Evolutionary conservation across 2,888 invertebrate species (phyloP).

Genomic region (Tromatobia lineatoria): DNA sequence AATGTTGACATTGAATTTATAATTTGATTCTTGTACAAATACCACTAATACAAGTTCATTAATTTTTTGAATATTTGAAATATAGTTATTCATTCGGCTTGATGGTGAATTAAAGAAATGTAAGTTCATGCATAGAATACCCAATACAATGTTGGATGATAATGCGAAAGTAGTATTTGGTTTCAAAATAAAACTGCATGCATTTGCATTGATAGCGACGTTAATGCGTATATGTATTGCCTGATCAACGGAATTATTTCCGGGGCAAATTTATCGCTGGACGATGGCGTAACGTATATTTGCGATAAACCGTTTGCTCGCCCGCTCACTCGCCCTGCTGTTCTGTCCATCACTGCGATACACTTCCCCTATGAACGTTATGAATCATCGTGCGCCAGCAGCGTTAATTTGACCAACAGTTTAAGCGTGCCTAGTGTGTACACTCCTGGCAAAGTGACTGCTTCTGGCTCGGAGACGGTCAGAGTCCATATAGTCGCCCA

Average conservation of each 20-base stretch:
- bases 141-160: not conserved
- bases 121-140: not conserved
- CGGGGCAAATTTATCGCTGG: conserved; percentile 28
- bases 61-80: not conserved
- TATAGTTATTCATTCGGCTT: not conserved
- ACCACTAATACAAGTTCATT: too few species aligned
- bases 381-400: conserved; percentile 34
- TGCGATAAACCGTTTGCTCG: conserved; percentile 13
- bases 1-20: too few species aligned
- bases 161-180: not conserved
- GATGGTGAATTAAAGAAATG: not conserved
- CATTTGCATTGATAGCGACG: not conserved
- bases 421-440: conserved; percentile 6
- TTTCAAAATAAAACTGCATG: not conserved
- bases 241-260: conserved; percentile 22
- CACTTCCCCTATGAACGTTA: not conserved
- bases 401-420: conserved; percentile 26
- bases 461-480: not conserved
- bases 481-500: not conserved
- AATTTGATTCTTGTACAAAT: too few species aligned
- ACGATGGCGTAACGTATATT: conserved; percentile 8
- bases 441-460: not conserved
- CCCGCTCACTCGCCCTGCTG: not conserved
- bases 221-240: not conserved
- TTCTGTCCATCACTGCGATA: conserved; percentile 6